A percentile compares a stretch with the other conserved stretches of the same genome.
Conservation (phyloP, 2,797 vertebrate species). For the Meriones psammophilus region DNA sequence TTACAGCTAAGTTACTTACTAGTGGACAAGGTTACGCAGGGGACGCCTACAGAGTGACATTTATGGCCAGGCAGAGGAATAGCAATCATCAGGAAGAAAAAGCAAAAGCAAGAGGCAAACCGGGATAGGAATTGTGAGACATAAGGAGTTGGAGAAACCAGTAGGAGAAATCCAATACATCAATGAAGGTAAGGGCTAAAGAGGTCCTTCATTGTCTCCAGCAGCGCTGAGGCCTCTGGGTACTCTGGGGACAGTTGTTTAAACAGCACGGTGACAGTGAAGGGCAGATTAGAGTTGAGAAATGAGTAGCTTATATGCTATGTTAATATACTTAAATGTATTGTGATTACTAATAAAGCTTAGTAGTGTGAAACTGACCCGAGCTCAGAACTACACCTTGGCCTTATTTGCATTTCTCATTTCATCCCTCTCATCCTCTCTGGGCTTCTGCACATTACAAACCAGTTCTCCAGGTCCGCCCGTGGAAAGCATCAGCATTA, state of each 20-base stretch:
- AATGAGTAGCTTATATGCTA: not conserved
- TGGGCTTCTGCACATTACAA: no score
- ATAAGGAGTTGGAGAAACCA: not conserved
- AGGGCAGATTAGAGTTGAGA: not conserved
- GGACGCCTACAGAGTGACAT: not conserved
- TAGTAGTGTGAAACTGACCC: not conserved
- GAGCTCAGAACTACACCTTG: not conserved
- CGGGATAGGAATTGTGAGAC: not conserved
- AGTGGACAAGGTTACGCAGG: not conserved
- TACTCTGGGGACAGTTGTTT: not conserved
- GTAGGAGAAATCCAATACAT: not conserved
- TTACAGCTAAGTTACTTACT: not conserved
- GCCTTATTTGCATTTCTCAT: not conserved
- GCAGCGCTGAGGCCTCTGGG: not conserved
- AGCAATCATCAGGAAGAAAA: not conserved
- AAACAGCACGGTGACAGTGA: no score
- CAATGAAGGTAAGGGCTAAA: not conserved
- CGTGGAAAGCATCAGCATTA: no score
- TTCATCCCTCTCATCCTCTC: not conserved
- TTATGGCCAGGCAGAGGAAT: not conserved
- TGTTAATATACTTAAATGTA: not conserved
- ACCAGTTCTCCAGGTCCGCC: not conserved
- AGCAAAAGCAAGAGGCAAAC: not conserved
- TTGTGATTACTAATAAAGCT: not conserved
- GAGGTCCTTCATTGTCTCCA: not conserved